Evolutionary conservation across 2,113 vertebrate genomes (phyloP).

Genomic region (Notechis scutatus): DNA sequence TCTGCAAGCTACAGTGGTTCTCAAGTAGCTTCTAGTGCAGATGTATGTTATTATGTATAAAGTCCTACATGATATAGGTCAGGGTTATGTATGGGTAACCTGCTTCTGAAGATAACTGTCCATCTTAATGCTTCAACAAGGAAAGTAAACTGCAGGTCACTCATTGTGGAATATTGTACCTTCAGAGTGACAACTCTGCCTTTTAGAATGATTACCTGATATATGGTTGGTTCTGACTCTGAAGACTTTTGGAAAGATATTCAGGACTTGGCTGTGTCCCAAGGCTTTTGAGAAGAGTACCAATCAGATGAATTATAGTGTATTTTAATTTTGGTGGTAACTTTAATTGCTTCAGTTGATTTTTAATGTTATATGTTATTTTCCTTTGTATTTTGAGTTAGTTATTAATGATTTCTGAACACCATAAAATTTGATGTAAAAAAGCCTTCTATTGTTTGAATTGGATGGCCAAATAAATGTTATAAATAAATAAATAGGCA

Average conservation of each 20-base stretch:
- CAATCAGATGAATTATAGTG: background rate
- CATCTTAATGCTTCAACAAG: background rate
- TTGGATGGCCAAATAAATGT: background rate
- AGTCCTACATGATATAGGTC: background rate
- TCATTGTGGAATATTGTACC: background rate
- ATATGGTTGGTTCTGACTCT: background rate
- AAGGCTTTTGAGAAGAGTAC: background rate
- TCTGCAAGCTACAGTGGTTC: background rate
- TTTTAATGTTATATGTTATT: background rate
- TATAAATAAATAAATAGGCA: background rate
- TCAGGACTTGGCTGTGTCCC: background rate
- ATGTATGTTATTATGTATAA: background rate
- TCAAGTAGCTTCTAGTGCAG: background rate
- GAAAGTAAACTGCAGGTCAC: background rate
- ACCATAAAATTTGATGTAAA: background rate
- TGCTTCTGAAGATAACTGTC: background rate
- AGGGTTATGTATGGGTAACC: background rate
- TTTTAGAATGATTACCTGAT: background rate
- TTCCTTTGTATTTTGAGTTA: background rate
- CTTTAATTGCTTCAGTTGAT: background rate
- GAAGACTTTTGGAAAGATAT: background rate
- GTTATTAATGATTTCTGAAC: background rate
- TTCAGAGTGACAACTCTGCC: background rate
- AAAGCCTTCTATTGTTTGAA: background rate
- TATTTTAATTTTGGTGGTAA: background rate